Base-by-base conservation (phyloP, 37 sponge, comb jelly and placozoan genomes). In the Aphrocallistes beatrix region DNA sequence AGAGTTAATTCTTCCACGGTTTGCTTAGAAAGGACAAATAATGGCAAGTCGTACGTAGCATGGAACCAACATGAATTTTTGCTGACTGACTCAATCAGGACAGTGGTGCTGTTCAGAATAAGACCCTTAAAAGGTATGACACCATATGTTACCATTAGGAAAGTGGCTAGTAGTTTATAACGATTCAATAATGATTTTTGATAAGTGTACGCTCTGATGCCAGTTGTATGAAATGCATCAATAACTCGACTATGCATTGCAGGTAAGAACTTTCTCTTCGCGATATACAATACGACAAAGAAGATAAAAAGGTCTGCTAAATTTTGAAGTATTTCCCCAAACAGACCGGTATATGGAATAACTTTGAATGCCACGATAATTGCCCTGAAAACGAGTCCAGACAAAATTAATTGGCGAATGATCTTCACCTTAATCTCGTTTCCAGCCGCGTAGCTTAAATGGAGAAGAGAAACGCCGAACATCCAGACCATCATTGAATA, bases 371-470 rank as follows among this genome's bases (percentile, higher is more conserved):
- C 8, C n/a, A 60, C 1, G 3, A 28, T 13, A 60, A 60, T 28
- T 6, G n/a, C 8, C 10, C n/a, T 60, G 8, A 60, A 60, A 8
- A 13, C 21, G 10, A 28, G 8, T 28, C 75, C 75, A 28, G n/a
- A 32, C 34, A 60, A 13, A 32, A 60, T 19, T 19, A 60, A 60
- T 60, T 60, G 75, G 34, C 32, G 3, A 32, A 60, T 30, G 28
- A 25, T 1, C n/a, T 60, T 60, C 21, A 60, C 10, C n/a, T 60
- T 60, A 19, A 60, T 19, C n/a, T 60, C 34, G n/a, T 60, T 60
- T 60, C 75, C n/a, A 60, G 75, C 75, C n/a, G 75, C 75, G 34
- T 60, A 32, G n/a, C 75, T 60, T 13, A 60, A 60, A 30, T 60
- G 75, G 28, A 60, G 21, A 6, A 19, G 75, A 28, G 21, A 21